Evolutionary conservation across 2,888 invertebrate genomes (phyloP), one percentile per base, ranked within the genome.

Genomic region (Ormyrus pomaceus): DNA sequence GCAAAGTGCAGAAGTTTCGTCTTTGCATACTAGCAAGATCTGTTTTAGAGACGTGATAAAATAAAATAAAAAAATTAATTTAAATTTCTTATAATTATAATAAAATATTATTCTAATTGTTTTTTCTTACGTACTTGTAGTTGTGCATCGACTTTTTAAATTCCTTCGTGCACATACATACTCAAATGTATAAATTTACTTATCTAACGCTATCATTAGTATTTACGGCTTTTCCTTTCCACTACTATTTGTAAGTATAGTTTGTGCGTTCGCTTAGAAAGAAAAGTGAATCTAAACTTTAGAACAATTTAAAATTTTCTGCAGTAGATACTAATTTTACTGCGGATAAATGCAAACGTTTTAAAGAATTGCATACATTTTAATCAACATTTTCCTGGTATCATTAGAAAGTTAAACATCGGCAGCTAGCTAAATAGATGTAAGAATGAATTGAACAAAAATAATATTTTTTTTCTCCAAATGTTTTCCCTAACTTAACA

Each of bases 11-110:
- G 19, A 19, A 19, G 19, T 19, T 19, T 19, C 19, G 19, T 19
- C 19, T 19, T 19, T 19, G 19, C 19, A 19, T 19, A 19, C 19
- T 19, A 19, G 19, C 19, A 19, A 19, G 19, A 19, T 19, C 19
- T 19, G 19, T 19, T 19, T 19, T 19, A 19, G 19, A 19, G 19
- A 19, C 19, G 0, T 19, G 19, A 19, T 19, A 1, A 19, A 19
- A 19, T 19, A 19, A 19, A 19, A 19, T 19, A 19, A 19, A 19
- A 19, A 19, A 19, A 19, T 19, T 19, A 19, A 19, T 19, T 0
- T 0, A 19, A 19, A 71, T 70, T 71, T 77, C 69, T 77, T 70
- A 64, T 77, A 70, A 71, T 77, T 77, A 71, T 70, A 71, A 71
- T 56, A 45, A 19, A 48, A 50, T 66, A 75, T 75, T 75, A 68